Percentiles rank a stretch among this genome's conserved stretches.
Conservation (phyloP, 2,888 invertebrate species). For the Dastarcus helophoroides region DNA sequence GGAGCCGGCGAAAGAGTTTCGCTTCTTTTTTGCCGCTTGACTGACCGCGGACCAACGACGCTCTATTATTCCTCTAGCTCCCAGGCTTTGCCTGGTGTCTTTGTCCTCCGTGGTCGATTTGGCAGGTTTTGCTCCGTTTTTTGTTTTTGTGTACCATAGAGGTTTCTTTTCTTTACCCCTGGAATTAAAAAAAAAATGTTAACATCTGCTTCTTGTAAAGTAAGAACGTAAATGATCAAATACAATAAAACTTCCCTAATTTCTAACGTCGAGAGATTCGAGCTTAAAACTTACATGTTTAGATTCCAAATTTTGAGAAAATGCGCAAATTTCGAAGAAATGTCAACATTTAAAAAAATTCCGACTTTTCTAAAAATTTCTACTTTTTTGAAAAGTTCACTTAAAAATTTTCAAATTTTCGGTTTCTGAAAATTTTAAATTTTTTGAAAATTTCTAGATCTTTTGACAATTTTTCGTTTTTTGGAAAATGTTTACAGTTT, state of each 20-base stretch:
- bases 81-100: conserved; percentile 18
- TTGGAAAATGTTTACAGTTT: no score
- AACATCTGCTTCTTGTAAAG: not conserved
- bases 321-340: no score
- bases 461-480: conserved; percentile 13
- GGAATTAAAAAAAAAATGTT: conserved; percentile 9
- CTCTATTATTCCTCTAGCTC: conserved; percentile 30
- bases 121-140: no score
- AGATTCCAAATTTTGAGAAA: conserved; percentile 3
- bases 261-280: no score
- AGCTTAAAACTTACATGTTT: no score
- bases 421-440: conserved; percentile 2
- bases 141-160: conserved; percentile 24
- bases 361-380: no score
- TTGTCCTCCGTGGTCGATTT: conserved; percentile 15
- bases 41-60: conserved; percentile 46
- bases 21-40: conserved; percentile 29
- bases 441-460: conserved; percentile 1
- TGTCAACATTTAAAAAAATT: no score
- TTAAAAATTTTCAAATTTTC: no score
- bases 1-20: conserved; percentile 24
- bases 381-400: no score
- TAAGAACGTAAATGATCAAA: not conserved
- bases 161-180: conserved; percentile 28
- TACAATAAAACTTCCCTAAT: no score